Percentiles rank a stretch among this genome's conserved stretches.
These are phyloP conservation scores for Papilio dardanus DNA, from an alignment of 1,140 invertebrate genomes.

Conservation along the genomic window DNA sequence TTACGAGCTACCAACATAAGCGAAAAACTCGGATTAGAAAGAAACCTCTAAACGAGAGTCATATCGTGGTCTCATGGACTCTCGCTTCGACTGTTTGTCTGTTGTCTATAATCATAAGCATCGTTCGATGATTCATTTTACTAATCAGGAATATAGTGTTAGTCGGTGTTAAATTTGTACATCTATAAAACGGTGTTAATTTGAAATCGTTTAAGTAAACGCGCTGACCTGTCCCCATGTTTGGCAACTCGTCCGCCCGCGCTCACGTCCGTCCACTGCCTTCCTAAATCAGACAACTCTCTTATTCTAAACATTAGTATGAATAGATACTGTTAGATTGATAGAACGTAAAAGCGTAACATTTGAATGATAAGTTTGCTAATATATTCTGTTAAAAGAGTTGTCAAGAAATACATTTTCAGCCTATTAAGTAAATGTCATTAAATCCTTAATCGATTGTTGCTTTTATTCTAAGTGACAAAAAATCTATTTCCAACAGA, in stretches of 20 bases:
- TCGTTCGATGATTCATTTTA: background rate
- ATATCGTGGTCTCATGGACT: too few relatives aligned
- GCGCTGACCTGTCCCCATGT: background rate
- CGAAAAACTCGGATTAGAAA: too few relatives aligned
- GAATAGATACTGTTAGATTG: background rate
- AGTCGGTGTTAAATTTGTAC: background rate
- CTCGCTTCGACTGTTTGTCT: too few relatives aligned
- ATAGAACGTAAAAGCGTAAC: too few relatives aligned
- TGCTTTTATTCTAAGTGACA: background rate
- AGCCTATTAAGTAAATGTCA: too few relatives aligned
- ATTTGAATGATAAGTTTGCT: too few relatives aligned
- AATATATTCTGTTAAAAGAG: background rate
- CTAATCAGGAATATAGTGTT: background rate
- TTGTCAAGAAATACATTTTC: too few relatives aligned
- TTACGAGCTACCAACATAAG: too few relatives aligned
- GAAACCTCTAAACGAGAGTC: too few relatives aligned
- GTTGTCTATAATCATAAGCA: too few relatives aligned
- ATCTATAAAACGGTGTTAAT: slow-evolving; percentile 19
- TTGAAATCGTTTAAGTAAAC: slow-evolving; percentile 10
- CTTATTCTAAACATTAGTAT: background rate
- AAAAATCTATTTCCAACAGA: background rate
- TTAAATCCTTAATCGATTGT: background rate
- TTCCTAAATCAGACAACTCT: background rate
- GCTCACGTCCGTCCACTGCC: background rate
- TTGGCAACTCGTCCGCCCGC: background rate